These are phyloP conservation scores for Gisinianus flammeolus DNA, from an alignment of 2,888 invertebrate genomes.

Conservation along the genomic window DNA sequence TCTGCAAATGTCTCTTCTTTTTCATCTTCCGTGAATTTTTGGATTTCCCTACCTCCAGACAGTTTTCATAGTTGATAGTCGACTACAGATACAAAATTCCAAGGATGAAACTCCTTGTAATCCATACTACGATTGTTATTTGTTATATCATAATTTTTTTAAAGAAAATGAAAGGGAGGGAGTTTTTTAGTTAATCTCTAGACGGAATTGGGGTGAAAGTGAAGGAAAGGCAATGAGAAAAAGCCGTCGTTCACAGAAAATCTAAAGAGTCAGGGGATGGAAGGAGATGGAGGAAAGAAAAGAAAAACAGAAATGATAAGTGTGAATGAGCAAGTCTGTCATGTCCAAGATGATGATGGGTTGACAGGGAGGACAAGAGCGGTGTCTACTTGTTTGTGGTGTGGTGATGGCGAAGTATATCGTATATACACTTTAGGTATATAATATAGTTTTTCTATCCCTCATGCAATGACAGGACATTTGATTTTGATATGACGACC, in stretches of 20 bases:
- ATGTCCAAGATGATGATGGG: constrained; percentile 22
- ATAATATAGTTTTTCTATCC: too few species aligned
- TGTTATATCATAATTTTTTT: neutral
- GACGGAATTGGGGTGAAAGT: neutral
- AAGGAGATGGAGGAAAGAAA: neutral
- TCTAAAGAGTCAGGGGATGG: neutral
- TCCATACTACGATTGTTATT: neutral
- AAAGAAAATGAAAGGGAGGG: neutral
- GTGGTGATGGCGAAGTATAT: neutral
- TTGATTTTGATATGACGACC: too few species aligned
- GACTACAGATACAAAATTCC: too few species aligned
- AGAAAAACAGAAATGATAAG: neutral
- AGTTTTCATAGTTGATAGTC: too few species aligned
- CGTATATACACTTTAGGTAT: too few species aligned
- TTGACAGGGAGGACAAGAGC: too few species aligned
- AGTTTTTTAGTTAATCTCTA: too few species aligned
- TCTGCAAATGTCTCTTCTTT: neutral
- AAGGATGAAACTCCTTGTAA: too few species aligned
- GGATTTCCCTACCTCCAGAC: constrained; percentile 10
- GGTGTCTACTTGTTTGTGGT: too few species aligned
- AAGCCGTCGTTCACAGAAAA: neutral
- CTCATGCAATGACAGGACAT: too few species aligned
- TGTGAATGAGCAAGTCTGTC: constrained; percentile 17
- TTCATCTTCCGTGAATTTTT: constrained; percentile 2
- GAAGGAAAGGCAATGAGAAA: neutral